Conservation (phyloP, 2,888 invertebrate species). For the Pilophorus perplexus region DNA sequence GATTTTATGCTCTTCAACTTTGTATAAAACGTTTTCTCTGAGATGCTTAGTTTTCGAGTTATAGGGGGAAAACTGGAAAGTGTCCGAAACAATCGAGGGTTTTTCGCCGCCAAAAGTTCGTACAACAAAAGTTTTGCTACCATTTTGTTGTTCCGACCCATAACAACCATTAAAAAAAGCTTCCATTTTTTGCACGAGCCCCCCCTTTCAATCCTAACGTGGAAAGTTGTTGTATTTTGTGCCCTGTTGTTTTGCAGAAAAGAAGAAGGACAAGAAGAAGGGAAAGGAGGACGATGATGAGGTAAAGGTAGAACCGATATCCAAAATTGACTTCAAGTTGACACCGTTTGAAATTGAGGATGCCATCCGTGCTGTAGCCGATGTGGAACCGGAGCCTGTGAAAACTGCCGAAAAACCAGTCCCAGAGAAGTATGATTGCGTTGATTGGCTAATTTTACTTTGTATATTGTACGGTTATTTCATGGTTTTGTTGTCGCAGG, state of each 20-base stretch:
- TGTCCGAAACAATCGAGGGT: too few species aligned
- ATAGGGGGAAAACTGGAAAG: too few species aligned
- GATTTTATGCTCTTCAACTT: too few species aligned
- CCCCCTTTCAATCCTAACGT: too few species aligned
- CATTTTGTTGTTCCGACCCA: too few species aligned
- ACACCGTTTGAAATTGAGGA: neutral
- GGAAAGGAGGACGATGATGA: conserved; percentile 31
- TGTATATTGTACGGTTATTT: too few species aligned
- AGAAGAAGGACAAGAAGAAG: conserved; percentile 50
- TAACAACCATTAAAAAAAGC: too few species aligned
- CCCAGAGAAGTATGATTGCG: conserved; percentile 21
- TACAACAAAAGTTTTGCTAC: neutral
- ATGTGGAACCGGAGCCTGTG: conserved; percentile 51
- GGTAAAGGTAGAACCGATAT: neutral
- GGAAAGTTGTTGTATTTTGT: too few species aligned
- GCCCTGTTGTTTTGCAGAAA: conserved; percentile 49
- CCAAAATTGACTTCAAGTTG: neutral
- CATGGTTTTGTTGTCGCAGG: too few species aligned
- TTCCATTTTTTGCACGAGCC: neutral
- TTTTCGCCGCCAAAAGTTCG: too few species aligned
- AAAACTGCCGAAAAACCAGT: conserved; percentile 54
- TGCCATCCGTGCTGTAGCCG: conserved; percentile 39
- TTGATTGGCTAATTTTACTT: neutral
- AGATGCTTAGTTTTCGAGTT: too few species aligned
- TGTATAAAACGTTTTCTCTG: too few species aligned